Conservation (phyloP, 2,888 invertebrate species). For the Tuta absoluta region DNA sequence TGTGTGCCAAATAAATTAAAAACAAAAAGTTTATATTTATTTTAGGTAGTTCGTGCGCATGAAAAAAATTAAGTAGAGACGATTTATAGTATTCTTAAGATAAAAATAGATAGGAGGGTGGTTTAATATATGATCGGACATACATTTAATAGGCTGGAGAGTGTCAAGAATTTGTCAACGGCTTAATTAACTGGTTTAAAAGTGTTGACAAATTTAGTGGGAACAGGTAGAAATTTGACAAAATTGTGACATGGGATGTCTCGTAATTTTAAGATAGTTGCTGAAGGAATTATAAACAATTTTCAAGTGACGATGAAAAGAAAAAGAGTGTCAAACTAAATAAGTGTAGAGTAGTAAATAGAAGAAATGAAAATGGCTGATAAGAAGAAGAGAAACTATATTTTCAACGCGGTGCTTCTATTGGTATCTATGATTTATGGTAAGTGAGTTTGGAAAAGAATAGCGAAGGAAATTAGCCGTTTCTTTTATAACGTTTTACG, state of each 20-base stretch:
- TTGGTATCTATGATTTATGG: conserved; percentile 73
- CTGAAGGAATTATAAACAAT: conserved; percentile 47
- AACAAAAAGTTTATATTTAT: conserved; percentile 31
- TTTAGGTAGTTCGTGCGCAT: conserved; percentile 36
- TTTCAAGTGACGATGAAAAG: conserved; percentile 64
- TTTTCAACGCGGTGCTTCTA: conserved; percentile 62
- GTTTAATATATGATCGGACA: conserved; percentile 64
- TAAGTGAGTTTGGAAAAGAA: conserved; percentile 49
- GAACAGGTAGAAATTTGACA: conserved; percentile 46
- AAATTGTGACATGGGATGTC: conserved; percentile 47
- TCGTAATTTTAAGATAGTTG: conserved; percentile 46
- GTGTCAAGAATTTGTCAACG: conserved; percentile 74
- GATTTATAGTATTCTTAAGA: conserved; percentile 57
- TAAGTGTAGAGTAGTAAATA: conserved; percentile 41
- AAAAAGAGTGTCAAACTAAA: conserved; percentile 66
- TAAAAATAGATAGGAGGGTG: conserved; percentile 65
- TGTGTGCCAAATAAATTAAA: conserved; percentile 51
- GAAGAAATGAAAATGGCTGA: conserved; percentile 63
- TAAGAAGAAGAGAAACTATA: conserved; percentile 58
- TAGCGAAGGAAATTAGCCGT: neutral
- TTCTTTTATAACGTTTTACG: neutral
- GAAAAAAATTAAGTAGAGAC: conserved; percentile 47
- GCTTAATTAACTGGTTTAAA: conserved; percentile 66
- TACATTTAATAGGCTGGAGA: conserved; percentile 59
- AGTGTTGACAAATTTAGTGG: conserved; percentile 70